phyloP scores from a whole-genome alignment of 2,888 invertebrate genomes.

The Horisme vitalbata region DNA sequence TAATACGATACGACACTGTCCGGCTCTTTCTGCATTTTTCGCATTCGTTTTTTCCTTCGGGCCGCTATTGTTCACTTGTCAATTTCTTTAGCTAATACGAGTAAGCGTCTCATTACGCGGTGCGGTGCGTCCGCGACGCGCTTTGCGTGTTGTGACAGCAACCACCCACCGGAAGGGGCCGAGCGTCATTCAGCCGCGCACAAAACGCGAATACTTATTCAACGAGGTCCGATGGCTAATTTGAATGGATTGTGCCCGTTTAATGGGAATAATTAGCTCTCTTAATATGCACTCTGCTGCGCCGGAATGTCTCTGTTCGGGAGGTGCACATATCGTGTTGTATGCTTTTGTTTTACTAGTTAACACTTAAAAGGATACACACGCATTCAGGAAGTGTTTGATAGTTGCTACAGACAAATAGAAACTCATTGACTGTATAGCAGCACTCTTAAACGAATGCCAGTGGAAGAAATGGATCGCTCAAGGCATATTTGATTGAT shows the following conservation, averaged over 20 bases:
- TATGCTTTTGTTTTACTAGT: conserved; percentile 53
- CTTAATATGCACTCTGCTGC: conserved; percentile 51
- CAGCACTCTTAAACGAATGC: too few relatives aligned
- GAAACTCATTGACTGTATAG: too few relatives aligned
- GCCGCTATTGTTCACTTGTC: conserved; percentile 82
- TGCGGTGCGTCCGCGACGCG: conserved; percentile 78
- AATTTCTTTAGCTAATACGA: conserved; percentile 83
- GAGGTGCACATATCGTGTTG: conserved; percentile 29
- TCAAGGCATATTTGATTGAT: too few relatives aligned
- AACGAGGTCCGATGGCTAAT: conserved; percentile 77
- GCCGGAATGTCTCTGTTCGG: conserved; percentile 52
- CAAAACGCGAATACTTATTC: conserved; percentile 80
- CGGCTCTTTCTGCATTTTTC: conserved; percentile 79
- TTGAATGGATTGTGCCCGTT: conserved; percentile 78
- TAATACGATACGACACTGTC: conserved; percentile 83
- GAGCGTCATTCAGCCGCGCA: conserved; percentile 77
- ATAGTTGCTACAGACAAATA: too few relatives aligned
- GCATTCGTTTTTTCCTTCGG: conserved; percentile 71
- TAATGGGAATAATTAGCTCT: conserved; percentile 78
- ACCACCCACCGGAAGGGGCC: conserved; percentile 82
- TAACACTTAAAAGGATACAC: conserved; percentile 49
- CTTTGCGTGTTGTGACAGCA: conserved; percentile 82
- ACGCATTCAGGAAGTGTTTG: too few relatives aligned
- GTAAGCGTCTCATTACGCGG: conserved; percentile 83
- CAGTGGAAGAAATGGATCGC: too few relatives aligned